Evolutionary conservation across 2,888 invertebrate genomes (phyloP), one percentile per base, ranked within the genome.

Genomic region (Anoplius nigerrimus): DNA sequence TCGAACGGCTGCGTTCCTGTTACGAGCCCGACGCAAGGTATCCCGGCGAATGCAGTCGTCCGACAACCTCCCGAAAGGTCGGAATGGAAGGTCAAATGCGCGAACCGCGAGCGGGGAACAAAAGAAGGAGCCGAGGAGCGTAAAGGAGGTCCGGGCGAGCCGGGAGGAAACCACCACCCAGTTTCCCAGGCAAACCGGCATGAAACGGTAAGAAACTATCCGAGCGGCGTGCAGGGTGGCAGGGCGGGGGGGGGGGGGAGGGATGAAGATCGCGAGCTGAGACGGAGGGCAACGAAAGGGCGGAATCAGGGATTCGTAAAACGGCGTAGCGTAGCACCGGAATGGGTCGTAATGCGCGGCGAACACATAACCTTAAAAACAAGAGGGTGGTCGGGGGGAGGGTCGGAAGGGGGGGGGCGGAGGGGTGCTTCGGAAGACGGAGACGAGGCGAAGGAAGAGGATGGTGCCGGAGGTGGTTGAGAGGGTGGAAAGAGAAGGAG

Each of bases 361-460:
- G 81, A 85, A 83, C 81, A 76, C 83, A 86, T 85, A 87, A 87
- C 84, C 86, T 87, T 87, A 87, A 87, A 86, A 86, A 84, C 82
- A 80, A 81, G 82, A 74, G 72, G 72, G 74, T 69, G 75, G 65
- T n/a, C 62, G 72, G 55, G 67, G 62, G 65, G n/a, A 60, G 16
- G 43, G 56, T 34, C n/a, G n/a, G n/a, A n/a, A n/a, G n/a, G 67
- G 72, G 42, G 70, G 45, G 4, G 45, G 16, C 2, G 20, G 52
- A 46, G 53, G 51, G 70, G 59, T 66, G 71, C 65, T 63, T 60
- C 0, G 55, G 54, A 55, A 24, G 55, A 58, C 34, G 45, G 52
- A 52, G 54, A 51, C 34, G 45, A 34, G 24, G 58, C 0, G 45
- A 54, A 52, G 54, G 46, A 24, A 46, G 62, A 34, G 43, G 48